Percentiles rank a stretch among this genome's conserved stretches.
Conservation (phyloP, 2,888 invertebrate genomes). For the Lymantria monacha region DNA sequence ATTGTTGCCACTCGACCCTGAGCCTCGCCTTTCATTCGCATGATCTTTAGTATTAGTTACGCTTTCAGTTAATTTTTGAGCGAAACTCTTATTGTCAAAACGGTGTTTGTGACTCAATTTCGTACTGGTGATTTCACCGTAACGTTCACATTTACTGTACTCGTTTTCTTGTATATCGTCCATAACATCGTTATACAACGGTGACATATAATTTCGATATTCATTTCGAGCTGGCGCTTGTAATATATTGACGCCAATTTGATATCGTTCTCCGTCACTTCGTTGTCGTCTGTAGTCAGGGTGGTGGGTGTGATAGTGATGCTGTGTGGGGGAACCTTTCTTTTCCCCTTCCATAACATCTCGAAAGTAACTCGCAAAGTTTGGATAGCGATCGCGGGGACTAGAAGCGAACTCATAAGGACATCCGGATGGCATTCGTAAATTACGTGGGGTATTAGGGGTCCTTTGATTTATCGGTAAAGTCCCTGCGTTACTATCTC, state of each 20-base stretch:
- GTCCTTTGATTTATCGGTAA: constrained; percentile 59
- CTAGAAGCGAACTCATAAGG: constrained; percentile 66
- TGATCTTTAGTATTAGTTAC: constrained; percentile 38
- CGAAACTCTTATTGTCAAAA: constrained; percentile 71
- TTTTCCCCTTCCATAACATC: constrained; percentile 56
- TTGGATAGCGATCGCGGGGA: constrained; percentile 70
- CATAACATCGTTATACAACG: constrained; percentile 70
- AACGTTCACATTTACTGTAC: constrained; percentile 73
- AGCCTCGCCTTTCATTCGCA: constrained; percentile 57
- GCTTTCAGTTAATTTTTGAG: constrained; percentile 64
- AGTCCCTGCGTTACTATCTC: constrained; percentile 33
- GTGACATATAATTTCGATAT: constrained; percentile 72
- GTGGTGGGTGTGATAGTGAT: constrained; percentile 54
- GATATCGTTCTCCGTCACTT: constrained; percentile 60
- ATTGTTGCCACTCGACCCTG: constrained; percentile 59
- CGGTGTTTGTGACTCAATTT: constrained; percentile 59
- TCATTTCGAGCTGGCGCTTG: constrained; percentile 54
- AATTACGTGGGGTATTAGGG: constrained; percentile 51
- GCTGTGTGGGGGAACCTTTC: constrained; percentile 43
- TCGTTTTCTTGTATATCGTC: constrained; percentile 77
- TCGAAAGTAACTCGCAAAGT: constrained; percentile 73
- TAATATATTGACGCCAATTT: constrained; percentile 52
- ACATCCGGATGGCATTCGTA: constrained; percentile 50
- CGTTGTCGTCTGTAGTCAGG: constrained; percentile 52
- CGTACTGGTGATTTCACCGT: constrained; percentile 72